phyloP scores from a whole-genome alignment of 2,113 vertebrate genomes.

The Nyctibius bracteatus region DNA sequence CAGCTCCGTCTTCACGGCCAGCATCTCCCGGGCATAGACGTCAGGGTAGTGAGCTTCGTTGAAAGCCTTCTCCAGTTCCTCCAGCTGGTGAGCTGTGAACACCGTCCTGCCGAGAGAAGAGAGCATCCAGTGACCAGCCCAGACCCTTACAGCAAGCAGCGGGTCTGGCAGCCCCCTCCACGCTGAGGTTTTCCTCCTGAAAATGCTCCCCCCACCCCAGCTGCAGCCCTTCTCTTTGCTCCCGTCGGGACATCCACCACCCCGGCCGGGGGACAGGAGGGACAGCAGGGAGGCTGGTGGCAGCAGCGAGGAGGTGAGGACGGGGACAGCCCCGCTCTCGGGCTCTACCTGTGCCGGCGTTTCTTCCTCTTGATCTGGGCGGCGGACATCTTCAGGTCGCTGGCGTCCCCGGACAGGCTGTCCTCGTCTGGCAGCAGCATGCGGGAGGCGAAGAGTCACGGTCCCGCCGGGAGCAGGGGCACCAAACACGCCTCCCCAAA shows the following conservation, averaged over 20 bases:
- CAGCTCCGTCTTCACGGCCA: conserved; percentile 92
- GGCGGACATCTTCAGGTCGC: conserved; percentile 74
- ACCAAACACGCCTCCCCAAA: background rate
- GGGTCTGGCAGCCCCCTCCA: background rate
- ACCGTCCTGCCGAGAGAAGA: conserved; percentile 80
- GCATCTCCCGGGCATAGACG: conserved; percentile 93
- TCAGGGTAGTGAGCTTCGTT: conserved; percentile 95
- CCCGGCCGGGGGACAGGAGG: background rate
- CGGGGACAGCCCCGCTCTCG: background rate
- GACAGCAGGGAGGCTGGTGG: background rate
- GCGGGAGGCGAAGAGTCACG: conserved; percentile 13
- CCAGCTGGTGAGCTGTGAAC: conserved; percentile 92
- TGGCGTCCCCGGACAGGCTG: conserved; percentile 79
- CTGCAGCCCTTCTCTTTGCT: background rate
- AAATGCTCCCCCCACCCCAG: background rate
- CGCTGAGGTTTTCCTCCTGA: background rate
- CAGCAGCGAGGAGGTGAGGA: background rate
- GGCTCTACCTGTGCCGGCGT: conserved; percentile 85
- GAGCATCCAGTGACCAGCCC: background rate
- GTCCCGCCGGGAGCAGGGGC: background rate
- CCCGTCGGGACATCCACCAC: background rate
- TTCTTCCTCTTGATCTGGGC: conserved; percentile 89
- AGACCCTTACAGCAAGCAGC: background rate
- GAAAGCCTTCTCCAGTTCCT: conserved; percentile 95
- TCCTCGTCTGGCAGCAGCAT: conserved; percentile 82